Conservation (phyloP, 1,140 invertebrate species). For the Bacillus rossius region DNA sequence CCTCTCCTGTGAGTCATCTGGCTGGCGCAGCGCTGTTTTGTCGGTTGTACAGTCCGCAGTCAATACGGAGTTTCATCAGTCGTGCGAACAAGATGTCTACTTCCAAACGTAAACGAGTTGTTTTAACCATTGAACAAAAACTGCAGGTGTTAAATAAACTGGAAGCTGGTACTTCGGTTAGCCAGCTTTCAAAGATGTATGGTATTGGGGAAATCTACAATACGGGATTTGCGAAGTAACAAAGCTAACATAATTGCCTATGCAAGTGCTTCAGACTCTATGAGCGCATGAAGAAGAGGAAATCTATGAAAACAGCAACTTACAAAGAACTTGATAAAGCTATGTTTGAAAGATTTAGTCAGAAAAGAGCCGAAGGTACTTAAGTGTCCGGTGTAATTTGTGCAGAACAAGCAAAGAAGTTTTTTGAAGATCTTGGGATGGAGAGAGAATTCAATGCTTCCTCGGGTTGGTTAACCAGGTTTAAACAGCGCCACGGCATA, state of each 20-base stretch:
- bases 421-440: constrained; percentile 1
- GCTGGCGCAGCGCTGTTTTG: no score
- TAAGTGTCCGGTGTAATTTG: background rate
- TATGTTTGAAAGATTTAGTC: background rate
- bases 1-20: no score
- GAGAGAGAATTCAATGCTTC: constrained; percentile 4
- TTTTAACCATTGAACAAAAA: constrained; percentile 1
- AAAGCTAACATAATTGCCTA: constrained; percentile 4
- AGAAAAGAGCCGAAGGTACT: constrained; percentile 2
- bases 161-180: constrained; percentile 4
- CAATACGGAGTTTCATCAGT: no score
- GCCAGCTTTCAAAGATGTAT: background rate
- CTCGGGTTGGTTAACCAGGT: constrained; percentile 6
- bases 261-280: background rate
- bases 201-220: constrained; percentile 1
- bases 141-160: constrained; percentile 11
- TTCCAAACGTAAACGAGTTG: background rate
- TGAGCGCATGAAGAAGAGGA: background rate
- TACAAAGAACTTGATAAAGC: constrained; percentile 7
- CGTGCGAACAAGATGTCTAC: background rate
- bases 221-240: background rate
- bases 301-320: constrained; percentile 1
- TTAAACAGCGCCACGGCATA: constrained; percentile 1
- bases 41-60: no score
- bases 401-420: constrained; percentile 1